Evolutionary conservation across 2,888 invertebrate species (phyloP), one percentile per base, ranked within the genome.

Genomic region (Diarsia mendica): DNA sequence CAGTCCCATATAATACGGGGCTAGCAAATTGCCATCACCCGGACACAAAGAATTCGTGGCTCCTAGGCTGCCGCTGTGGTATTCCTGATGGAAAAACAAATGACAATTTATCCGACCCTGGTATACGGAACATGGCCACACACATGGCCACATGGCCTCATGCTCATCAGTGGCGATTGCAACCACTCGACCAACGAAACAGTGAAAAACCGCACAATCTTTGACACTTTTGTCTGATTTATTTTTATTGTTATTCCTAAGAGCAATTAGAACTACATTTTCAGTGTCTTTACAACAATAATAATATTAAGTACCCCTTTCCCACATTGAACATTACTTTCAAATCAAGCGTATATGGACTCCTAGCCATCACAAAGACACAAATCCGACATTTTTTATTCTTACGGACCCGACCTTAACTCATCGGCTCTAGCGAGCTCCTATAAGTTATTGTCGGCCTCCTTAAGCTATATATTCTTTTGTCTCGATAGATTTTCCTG

Each of bases 401-500:
- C 77, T 82, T 80, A 73, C 67, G 44, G 61, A 79, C 72, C 77
- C 80, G 15, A 77, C 77, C 67, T 74, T 85, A 82, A 83, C 85
- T 87, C 82, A 81, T 87, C 80, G 87, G 79, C 84, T 83, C 72
- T 78, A 77, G 60, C 70, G 68, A 67, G 76, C 80, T 33, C 71
- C 78, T 85, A 80, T 87, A 84, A 87, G 68, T 87, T 87, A 87
- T 78, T 76, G 82, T 85, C 78, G 75, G 82, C 48, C 65, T 77
- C 64, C 65, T 67, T 64, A 65, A 79, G 70, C 71, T 80, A 82
- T 82, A 74, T 73, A 80, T 80, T 85, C 76, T 75, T 84, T 87
- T 85, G 80, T 85, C 85, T 84, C 76, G 71, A 87, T 85, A 85
- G 79, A 83, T 81, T 79, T 84, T 84, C 70, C 72, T 77, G 33